Base-by-base conservation (phyloP, 2,888 invertebrate genomes). In the Hypsopygia costalis region DNA sequence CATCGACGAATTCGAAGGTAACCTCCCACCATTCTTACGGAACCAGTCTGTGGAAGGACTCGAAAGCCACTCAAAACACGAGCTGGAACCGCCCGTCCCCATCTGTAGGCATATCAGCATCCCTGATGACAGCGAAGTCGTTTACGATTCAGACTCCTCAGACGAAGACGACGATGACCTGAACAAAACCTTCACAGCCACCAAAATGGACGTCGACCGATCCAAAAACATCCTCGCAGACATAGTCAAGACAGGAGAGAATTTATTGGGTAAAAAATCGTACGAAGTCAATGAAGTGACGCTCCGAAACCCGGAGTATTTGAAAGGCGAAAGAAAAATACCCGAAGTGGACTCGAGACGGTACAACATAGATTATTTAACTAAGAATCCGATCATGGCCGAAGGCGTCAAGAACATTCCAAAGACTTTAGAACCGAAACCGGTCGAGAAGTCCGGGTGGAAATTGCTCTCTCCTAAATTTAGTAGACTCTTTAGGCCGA, bases 21-120 rank as follows among this genome's bases (percentile, higher is more conserved):
- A 46, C 30, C 56, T 71, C 0, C 88, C 85, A 0, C 55, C 79
- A 25, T 89, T 87, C 66, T 69, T 85, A 1, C 60, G 89, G 11
- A 88, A 85, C 69, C 89, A 88, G 52, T 88, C 88, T 1, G 86
- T 75, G 0, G 87, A 87, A 42, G 87, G 79, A 0, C 66, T 85
- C 2, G 78, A 83, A 53, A 71, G 66, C 1, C 49, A 71, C 29
- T 64, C 56, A 50, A 76, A 77, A 44, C 55, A 55, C n/a, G 65
- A 71, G 10, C 46, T 57, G 1, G 67, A 70, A 25, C 34, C 61
- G 0, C 52, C 69, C 0, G 43, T 66, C 6, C 66, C 74, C 0
- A 69, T 81, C 51, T 72, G 74, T 45, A 47, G 85, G 6, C 83
- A 81, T 47, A 62, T 63, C 54, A 82, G 83, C 58, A 67, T 75